These are phyloP conservation scores for Sebastes nivosus DNA, from an alignment of 2,797 vertebrate genomes.

Conservation along the genomic window DNA sequence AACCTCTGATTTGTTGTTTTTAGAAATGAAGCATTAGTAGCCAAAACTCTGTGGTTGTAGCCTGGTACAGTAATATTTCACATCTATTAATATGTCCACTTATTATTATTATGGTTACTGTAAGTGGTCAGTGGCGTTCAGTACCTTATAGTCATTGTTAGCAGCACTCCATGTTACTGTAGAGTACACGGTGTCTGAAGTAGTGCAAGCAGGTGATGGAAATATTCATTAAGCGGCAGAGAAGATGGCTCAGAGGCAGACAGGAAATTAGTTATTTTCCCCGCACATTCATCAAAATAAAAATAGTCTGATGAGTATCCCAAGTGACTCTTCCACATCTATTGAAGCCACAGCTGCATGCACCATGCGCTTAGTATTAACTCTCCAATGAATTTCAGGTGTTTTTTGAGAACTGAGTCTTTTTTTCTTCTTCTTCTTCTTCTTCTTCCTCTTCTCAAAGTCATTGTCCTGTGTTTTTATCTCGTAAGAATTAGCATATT, in stretches of 20 bases:
- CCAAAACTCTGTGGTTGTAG: not conserved
- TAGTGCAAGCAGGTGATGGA: constrained; percentile 51
- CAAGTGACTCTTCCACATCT: constrained; percentile 61
- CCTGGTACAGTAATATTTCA: not conserved
- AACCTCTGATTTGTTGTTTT: not conserved
- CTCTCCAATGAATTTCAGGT: constrained; percentile 63
- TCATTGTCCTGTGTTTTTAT: constrained; percentile 49
- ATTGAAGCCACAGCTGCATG: constrained; percentile 65
- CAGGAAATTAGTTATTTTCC: constrained; percentile 75
- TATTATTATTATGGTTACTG: constrained; percentile 2
- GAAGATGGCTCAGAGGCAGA: constrained; percentile 67
- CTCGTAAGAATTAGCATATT: constrained; percentile 30
- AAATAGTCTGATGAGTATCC: constrained; percentile 71
- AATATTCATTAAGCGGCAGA: constrained; percentile 56
- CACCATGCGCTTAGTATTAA: constrained; percentile 33
- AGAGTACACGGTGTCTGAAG: constrained; percentile 6
- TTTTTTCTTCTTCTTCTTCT: not conserved
- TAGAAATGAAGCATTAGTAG: not conserved
- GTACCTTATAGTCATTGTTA: not conserved
- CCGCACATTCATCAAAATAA: constrained; percentile 76
- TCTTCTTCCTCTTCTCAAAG: constrained; percentile 27
- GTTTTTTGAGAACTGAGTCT: constrained; percentile 45
- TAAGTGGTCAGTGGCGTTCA: not conserved
- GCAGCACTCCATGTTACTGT: not conserved
- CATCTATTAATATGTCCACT: not conserved